Conservation (phyloP, 2,888 invertebrate species). For the Eristalis pertinax region DNA sequence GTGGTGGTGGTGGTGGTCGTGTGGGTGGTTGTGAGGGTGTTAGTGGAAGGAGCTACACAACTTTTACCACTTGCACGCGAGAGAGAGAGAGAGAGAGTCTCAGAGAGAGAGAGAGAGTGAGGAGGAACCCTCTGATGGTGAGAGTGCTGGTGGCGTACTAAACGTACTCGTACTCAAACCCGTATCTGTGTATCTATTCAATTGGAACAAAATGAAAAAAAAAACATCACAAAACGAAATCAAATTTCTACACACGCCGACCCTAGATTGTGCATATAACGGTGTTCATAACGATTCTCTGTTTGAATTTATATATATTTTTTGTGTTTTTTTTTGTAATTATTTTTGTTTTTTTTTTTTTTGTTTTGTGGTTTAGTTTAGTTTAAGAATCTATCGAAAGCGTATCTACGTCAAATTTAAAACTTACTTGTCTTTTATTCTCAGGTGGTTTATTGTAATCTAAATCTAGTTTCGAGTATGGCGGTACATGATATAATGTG, state of each 20-base stretch:
- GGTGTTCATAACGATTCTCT: constrained; percentile 55
- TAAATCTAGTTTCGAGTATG: constrained; percentile 82
- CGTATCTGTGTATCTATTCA: background rate
- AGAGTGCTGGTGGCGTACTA: background rate
- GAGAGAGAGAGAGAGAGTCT: background rate
- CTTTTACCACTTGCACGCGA: constrained; percentile 33
- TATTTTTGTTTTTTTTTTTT: constrained; percentile 40
- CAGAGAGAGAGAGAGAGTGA: background rate
- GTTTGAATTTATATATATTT: constrained; percentile 24
- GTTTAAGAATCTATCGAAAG: constrained; percentile 81
- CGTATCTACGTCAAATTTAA: constrained; percentile 82
- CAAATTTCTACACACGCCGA: constrained; percentile 49
- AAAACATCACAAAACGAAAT: background rate
- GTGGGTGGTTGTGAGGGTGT: background rate
- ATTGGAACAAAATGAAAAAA: background rate
- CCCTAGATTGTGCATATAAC: constrained; percentile 64
- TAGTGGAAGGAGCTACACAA: background rate
- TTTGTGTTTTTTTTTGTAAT: constrained; percentile 2
- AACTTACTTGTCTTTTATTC: constrained; percentile 82
- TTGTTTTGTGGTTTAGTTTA: background rate
- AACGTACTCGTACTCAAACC: background rate
- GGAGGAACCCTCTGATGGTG: background rate
- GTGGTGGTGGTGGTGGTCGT: background rate
- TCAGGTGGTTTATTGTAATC: constrained; percentile 82
- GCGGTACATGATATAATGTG: constrained; percentile 74